Percentiles rank a stretch among this genome's conserved stretches.
Conservation (phyloP, 2,113 vertebrate genomes). For the Craseonycteris thonglongyai region DNA sequence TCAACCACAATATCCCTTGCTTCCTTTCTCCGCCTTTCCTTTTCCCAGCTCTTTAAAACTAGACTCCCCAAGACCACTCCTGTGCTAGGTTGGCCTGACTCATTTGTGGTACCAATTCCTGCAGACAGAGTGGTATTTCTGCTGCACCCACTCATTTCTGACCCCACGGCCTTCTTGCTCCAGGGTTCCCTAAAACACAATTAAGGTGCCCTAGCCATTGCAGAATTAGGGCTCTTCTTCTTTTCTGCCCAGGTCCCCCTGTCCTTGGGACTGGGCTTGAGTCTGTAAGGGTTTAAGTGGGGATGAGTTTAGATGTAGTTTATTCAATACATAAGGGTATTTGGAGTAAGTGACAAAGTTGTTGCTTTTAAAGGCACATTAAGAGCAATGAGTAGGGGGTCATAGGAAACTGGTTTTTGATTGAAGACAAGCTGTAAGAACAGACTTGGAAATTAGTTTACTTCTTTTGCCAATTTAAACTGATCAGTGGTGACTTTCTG, state of each 20-base stretch:
- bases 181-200: background rate
- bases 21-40: background rate
- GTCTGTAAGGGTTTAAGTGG: background rate
- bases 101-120: background rate
- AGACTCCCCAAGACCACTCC: background rate
- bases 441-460: conserved; percentile 54
- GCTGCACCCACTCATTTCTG: background rate
- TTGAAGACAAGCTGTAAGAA: conserved; percentile 40
- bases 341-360: background rate
- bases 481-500: conserved; percentile 56
- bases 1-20: background rate
- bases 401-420: conserved; percentile 47
- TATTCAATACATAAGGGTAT: conserved; percentile 10
- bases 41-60: background rate
- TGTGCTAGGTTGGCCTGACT: background rate
- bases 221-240: background rate
- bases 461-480: conserved; percentile 54
- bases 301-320: background rate
- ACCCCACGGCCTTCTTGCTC: background rate
- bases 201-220: no score
- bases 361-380: conserved; percentile 34
- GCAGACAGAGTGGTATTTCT: background rate
- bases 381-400: conserved; percentile 34
- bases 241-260: background rate
- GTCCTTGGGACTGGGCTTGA: background rate